phyloP scores from a whole-genome alignment of 2,113 vertebrate species.

The Pelvicachromis taeniatus region DNA sequence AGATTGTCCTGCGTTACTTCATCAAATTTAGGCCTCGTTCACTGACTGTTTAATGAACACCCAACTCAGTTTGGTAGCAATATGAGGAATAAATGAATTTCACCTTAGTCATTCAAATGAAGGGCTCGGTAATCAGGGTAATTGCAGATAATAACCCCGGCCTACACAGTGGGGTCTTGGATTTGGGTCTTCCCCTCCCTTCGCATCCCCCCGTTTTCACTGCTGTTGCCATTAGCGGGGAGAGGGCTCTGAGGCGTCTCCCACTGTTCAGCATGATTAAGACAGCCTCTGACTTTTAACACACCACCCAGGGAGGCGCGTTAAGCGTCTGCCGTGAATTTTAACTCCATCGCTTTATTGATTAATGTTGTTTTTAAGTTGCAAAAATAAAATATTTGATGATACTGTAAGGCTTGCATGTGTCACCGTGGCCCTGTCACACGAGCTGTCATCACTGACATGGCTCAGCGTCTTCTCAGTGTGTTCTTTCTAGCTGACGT shows the following conservation, averaged over 20 bases:
- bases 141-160: conserved; percentile 67
- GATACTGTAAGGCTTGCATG: background rate
- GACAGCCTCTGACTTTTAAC: conserved; percentile 35
- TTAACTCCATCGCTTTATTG: background rate
- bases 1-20: background rate
- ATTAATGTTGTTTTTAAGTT: background rate
- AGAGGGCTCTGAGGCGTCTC: conserved; percentile 29
- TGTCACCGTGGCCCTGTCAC: background rate
- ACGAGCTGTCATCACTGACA: background rate
- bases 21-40: background rate
- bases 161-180: conserved; percentile 37
- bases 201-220: background rate
- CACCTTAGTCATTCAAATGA: conserved; percentile 63
- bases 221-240: conserved; percentile 26
- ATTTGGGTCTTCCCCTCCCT: conserved; percentile 34
- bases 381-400: background rate
- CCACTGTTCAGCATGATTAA: conserved; percentile 66
- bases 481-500: background rate
- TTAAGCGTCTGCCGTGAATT: conserved; percentile 1
- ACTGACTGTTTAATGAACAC: conserved; percentile 18
- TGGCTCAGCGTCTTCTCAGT: background rate
- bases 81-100: conserved; percentile 43
- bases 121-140: conserved; percentile 72
- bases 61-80: conserved; percentile 1
- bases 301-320: conserved; percentile 13